Base-by-base conservation (phyloP, 2,797 vertebrate genomes). In the Acrossocheilus wenchowensis region DNA sequence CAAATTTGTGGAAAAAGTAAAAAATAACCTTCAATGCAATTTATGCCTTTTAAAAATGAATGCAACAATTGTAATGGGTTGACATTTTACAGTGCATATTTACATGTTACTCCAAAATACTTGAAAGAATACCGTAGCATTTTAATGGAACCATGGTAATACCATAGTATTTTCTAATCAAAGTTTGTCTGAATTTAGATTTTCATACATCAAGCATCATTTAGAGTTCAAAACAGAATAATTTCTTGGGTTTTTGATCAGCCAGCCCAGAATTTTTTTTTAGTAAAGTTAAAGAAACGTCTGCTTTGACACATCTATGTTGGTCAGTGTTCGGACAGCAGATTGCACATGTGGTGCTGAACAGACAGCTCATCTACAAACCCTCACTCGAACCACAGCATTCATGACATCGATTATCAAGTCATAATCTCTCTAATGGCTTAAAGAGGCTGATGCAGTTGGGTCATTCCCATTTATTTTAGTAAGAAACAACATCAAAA, bases 281-380 rank as follows among this genome's bases (percentile, higher is more conserved):
- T 52, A 39, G 45, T 50, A 52, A 30, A 75, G 7, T 50, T 50
- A 74, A 5, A 48, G 26, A 26, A 26, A 72, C 5, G 4, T 43
- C 69, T 72, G 69, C 39, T 72, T 48, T 50, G n/a, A 74, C 23
- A 0, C 2, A 6, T 74, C 15, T 50, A 30, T 30, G 6, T 72
- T 14, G 41, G n/a, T 30, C 6, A 9, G 43, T 17, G 43, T 15
- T n/a, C 15, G 5, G 26, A 45, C n/a, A 45, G 8, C 8, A 50
- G 14, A 74, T 5, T 6, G 7, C 17, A 2, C 12, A 17, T 17
- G 26, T 50, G 57, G 72, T 86, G 80, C 85, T 86, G 85, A 86
- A 86, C 19, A 71, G 69, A 82, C 77, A 73, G 48, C 82, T 84
- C 74, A 57, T 15, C 23, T 43, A 50, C 45, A 75, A 75, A 30